These are phyloP conservation scores for Limnephilus lunatus DNA, from an alignment of 2,888 invertebrate species.

Conservation along the genomic window DNA sequence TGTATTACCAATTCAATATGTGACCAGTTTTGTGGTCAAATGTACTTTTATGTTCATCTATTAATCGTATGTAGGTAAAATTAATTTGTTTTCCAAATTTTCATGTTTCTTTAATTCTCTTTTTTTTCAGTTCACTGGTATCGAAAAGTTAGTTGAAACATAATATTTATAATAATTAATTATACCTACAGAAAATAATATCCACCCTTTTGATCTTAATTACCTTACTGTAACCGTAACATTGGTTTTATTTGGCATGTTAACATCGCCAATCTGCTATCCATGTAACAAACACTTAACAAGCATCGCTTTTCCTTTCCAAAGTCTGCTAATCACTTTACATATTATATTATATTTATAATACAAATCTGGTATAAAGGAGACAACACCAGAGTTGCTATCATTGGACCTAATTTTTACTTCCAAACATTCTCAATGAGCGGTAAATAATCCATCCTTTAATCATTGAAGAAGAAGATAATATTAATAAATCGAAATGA, in stretches of 20 bases:
- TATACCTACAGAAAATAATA: constrained; percentile 10
- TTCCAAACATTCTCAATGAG: not conserved
- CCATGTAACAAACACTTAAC: not conserved
- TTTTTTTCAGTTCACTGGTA: constrained; percentile 24
- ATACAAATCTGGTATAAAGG: not conserved
- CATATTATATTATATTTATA: not conserved
- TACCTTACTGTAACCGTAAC: not conserved
- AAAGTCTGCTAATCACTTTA: not conserved
- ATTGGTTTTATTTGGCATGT: constrained; percentile 23
- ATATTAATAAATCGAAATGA: no score
- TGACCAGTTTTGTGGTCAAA: not conserved
- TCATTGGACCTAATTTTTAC: not conserved
- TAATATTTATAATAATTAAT: constrained; percentile 22
- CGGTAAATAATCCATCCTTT: not conserved
- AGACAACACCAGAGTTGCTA: not conserved
- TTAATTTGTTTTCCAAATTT: constrained; percentile 5
- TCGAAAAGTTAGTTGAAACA: constrained; percentile 7
- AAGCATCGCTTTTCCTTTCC: not conserved
- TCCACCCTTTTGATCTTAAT: not conserved
- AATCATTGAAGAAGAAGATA: no score
- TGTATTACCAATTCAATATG: not conserved
- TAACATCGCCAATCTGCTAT: constrained; percentile 11
- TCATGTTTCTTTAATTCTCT: constrained; percentile 3
- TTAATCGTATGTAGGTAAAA: not conserved
- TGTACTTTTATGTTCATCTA: not conserved